Evolutionary conservation across 1,140 invertebrate species (phyloP).

Genomic region (Nephila pilipes): DNA sequence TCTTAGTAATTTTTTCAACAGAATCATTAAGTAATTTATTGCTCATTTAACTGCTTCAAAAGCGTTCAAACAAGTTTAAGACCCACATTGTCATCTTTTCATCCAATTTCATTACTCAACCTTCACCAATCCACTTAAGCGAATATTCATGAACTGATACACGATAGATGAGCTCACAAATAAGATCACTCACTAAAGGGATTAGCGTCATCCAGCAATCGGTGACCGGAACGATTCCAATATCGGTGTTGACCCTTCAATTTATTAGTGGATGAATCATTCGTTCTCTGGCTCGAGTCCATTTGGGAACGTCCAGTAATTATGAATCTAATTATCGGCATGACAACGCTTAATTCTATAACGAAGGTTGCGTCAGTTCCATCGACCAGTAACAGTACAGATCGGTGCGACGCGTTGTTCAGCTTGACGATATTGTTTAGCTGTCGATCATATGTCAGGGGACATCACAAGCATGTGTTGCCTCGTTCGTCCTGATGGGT

Average conservation of each 20-base stretch:
- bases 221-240: conserved; percentile 9
- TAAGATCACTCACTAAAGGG: conserved; percentile 35
- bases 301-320: conserved; percentile 52
- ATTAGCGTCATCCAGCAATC: background rate
- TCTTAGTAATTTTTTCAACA: too few relatives aligned
- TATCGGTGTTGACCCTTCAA: conserved; percentile 61
- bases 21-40: too few relatives aligned
- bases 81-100: background rate
- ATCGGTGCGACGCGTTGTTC: background rate
- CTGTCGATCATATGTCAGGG: conserved; percentile 61
- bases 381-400: conserved; percentile 17
- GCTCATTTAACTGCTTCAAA: too few relatives aligned
- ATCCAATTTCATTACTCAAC: background rate
- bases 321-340: conserved; percentile 69
- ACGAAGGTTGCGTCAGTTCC: conserved; percentile 25
- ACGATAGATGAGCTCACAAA: background rate
- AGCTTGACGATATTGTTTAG: conserved; percentile 52
- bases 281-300: conserved; percentile 27
- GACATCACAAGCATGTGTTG: conserved; percentile 60
- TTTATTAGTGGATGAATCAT: conserved; percentile 63
- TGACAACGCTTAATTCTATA: conserved; percentile 35
- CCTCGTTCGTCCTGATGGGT: background rate
- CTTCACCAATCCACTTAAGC: background rate
- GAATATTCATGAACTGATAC: conserved; percentile 5
- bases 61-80: background rate